A percentile compares a stretch with the other conserved stretches of the same genome.
Conservation (phyloP, 2,797 vertebrate genomes). For the Enteromius argenteus region DNA sequence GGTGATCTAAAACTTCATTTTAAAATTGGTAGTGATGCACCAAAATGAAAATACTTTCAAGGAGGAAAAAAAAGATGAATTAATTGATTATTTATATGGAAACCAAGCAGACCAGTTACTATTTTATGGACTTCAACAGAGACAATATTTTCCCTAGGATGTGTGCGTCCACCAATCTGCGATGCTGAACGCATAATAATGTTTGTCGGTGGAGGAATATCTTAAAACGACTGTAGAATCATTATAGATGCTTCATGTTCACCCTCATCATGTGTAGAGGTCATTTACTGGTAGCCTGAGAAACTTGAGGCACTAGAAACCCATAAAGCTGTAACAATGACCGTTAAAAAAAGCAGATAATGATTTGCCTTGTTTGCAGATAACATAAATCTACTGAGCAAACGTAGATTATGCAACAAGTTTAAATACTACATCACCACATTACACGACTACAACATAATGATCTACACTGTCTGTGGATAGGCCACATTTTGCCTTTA, state of each 20-base stretch:
- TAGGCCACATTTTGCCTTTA: background rate
- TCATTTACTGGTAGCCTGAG: background rate
- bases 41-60: background rate
- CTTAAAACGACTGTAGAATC: background rate
- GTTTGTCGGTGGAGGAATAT: background rate
- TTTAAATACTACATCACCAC: background rate
- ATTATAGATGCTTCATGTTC: background rate
- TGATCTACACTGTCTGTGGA: background rate
- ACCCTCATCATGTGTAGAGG: too few relatives aligned
- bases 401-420: background rate
- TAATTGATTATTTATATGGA: background rate
- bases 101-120: background rate
- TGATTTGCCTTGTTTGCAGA: background rate
- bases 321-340: background rate
- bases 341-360: background rate
- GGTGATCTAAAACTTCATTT: background rate
- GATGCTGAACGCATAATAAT: background rate
- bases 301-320: background rate
- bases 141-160: background rate
- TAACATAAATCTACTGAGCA: background rate
- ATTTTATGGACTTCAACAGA: background rate
- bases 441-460: background rate
- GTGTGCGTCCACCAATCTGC: background rate
- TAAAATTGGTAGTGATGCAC: background rate
- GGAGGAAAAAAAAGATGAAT: too few relatives aligned